These are phyloP conservation scores for Zaprionus inermis DNA, from an alignment of 1,140 invertebrate species.

Conservation along the genomic window DNA sequence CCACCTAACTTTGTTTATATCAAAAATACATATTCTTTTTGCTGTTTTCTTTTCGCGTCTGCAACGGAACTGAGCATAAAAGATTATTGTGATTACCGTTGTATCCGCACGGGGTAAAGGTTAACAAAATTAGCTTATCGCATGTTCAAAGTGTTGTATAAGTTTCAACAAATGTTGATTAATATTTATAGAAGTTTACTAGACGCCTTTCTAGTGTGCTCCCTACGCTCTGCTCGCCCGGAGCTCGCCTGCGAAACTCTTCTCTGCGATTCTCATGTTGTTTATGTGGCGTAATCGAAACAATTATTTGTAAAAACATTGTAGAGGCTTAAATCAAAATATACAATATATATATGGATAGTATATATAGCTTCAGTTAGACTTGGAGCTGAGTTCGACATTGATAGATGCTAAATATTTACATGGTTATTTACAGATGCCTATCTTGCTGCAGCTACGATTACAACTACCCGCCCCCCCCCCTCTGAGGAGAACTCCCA, in stretches of 20 bases:
- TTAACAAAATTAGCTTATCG: neutral
- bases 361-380: constrained; percentile 29
- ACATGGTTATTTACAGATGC: constrained; percentile 36
- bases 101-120: neutral
- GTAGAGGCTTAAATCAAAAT: constrained; percentile 8
- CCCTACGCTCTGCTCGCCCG: neutral
- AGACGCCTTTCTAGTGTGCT: neutral
- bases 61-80: constrained; percentile 14
- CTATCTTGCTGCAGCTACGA: neutral
- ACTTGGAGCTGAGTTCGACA: constrained; percentile 2
- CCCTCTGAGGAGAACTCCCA: neutral
- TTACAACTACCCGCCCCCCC: constrained; percentile 53
- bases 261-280: neutral
- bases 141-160: neutral
- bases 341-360: neutral
- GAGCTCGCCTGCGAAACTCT: constrained; percentile 37
- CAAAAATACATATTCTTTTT: constrained; percentile 25
- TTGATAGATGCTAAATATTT: constrained; percentile 12
- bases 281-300: neutral
- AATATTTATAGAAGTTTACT: neutral
- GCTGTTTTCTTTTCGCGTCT: neutral
- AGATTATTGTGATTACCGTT: neutral
- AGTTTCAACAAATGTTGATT: constrained; percentile 4
- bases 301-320: constrained; percentile 3
- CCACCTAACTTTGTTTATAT: constrained; percentile 14